Evolutionary conservation across 2,797 vertebrate species (phyloP).

Genomic region (Glossophaga mutica): DNA sequence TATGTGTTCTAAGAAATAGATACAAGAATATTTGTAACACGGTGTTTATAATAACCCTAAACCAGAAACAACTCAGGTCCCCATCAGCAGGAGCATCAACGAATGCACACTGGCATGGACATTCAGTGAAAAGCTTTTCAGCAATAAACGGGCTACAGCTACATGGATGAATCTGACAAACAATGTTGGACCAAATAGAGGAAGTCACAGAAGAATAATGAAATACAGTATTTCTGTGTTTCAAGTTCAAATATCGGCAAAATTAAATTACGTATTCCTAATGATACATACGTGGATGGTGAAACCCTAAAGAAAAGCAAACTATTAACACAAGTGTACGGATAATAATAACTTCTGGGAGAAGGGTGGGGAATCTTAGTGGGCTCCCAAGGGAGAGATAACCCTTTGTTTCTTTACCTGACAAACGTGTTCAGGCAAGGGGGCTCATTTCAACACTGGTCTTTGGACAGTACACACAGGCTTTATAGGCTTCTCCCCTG

Average conservation of each 20-base stretch:
- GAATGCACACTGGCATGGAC: fast-evolving
- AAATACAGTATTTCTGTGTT: not conserved
- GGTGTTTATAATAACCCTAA: not conserved
- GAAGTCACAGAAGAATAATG: not conserved
- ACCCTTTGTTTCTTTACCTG: not conserved
- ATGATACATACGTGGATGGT: not conserved
- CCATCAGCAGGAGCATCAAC: not conserved
- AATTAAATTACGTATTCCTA: not conserved
- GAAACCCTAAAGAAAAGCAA: not conserved
- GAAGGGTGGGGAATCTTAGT: not conserved
- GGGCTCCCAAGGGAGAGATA: not conserved
- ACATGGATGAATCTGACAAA: not conserved
- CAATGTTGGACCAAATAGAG: not conserved
- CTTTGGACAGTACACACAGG: not conserved
- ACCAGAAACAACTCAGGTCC: not conserved
- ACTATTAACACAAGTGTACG: not conserved
- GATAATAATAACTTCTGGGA: not conserved
- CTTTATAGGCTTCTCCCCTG: not conserved
- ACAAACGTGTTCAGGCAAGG: not conserved
- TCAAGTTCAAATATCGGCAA: not conserved
- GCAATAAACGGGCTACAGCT: not conserved
- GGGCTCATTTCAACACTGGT: not conserved
- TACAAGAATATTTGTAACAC: not conserved
- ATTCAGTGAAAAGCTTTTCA: not conserved
- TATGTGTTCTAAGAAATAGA: not conserved